Evolutionary conservation across 2,888 invertebrate genomes (phyloP).

Genomic region (Ashinkailepas kermadecensis): DNA sequence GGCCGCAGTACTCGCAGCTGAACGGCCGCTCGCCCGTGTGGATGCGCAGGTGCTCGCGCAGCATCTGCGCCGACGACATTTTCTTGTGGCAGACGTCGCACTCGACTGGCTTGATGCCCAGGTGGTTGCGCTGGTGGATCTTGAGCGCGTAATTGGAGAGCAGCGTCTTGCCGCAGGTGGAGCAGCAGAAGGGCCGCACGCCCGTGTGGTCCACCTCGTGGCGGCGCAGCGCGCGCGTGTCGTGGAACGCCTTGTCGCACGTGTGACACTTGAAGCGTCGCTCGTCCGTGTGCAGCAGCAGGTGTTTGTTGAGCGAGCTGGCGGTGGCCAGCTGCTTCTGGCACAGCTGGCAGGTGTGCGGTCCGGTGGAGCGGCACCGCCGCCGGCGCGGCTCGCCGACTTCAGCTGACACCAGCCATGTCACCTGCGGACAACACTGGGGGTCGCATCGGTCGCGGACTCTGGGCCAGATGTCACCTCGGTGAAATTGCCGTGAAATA

Average conservation of each 20-base stretch:
- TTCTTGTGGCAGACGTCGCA: background rate
- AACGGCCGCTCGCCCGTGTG: conserved; percentile 12
- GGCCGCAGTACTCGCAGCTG: conserved; percentile 1
- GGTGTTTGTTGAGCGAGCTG: background rate
- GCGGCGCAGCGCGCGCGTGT: background rate
- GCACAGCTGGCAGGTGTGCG: background rate
- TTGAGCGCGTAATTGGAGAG: background rate
- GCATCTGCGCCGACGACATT: conserved; percentile 13
- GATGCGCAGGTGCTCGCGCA: conserved; percentile 5
- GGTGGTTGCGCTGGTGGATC: conserved; percentile 7
- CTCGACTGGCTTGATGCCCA: conserved; percentile 2
- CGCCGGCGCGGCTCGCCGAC: background rate
- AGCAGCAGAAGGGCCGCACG: conserved; percentile 7
- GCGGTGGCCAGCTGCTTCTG: background rate
- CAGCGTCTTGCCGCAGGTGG: conserved; percentile 6
- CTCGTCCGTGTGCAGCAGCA: conserved; percentile 13
- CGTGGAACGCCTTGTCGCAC: background rate
- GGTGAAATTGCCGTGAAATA: too few relatives aligned
- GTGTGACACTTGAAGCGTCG: background rate
- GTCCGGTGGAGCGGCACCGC: background rate
- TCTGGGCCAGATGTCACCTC: too few relatives aligned
- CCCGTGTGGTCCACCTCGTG: conserved; percentile 19
- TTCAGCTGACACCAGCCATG: background rate
- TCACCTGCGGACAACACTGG: background rate
- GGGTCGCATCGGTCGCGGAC: too few relatives aligned